Percentiles rank a stretch among this genome's conserved stretches.
Conservation (phyloP, 2,113 vertebrate species). For the Triplophysa tibetana region DNA sequence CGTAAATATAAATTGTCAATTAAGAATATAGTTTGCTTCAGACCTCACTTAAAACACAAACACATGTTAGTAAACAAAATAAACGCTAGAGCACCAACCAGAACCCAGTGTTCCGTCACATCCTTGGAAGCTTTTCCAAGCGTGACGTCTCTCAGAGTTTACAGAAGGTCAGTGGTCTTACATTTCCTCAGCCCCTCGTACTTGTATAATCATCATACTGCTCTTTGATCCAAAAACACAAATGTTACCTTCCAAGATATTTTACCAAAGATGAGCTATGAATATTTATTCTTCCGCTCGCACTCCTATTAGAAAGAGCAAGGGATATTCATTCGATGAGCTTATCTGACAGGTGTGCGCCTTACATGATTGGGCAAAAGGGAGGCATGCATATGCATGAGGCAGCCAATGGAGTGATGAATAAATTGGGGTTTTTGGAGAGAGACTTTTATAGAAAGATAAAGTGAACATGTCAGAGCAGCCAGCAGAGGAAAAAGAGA, state of each 20-base stretch:
- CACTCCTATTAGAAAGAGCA: constrained; percentile 31
- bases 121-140: not conserved
- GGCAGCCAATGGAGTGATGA: constrained; percentile 40
- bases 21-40: no score
- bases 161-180: not conserved
- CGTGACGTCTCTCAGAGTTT: not conserved
- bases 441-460: constrained; percentile 43
- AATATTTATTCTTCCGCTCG: constrained; percentile 32
- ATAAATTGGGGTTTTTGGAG: constrained; percentile 33
- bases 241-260: constrained; percentile 12
- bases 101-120: not conserved
- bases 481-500: constrained; percentile 23
- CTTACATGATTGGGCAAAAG: constrained; percentile 37
- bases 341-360: constrained; percentile 38
- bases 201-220: not conserved
- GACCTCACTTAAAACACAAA: no score
- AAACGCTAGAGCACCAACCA: not conserved
- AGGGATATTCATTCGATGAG: constrained; percentile 34
- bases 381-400: constrained; percentile 39
- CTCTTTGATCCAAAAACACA: constrained; percentile 33
- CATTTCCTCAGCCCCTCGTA: not conserved
- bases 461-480: constrained; percentile 43
- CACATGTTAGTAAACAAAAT: not conserved
- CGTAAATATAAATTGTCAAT: no score
- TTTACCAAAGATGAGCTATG: constrained; percentile 9